Evolutionary conservation across 2,797 vertebrate species (phyloP).

Genomic region (Amniataba percoides): DNA sequence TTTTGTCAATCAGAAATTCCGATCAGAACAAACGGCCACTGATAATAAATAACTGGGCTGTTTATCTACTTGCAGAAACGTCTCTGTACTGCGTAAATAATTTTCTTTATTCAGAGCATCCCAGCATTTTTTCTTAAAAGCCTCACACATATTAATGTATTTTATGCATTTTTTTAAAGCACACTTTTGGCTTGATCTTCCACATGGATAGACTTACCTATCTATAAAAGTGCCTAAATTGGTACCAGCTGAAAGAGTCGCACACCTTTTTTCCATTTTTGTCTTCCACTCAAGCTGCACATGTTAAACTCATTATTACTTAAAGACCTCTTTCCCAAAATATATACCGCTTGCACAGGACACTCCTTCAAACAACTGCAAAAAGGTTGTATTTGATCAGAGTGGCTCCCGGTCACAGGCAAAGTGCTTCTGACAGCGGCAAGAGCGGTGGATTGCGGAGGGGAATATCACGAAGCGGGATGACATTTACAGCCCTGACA

Average conservation of each 20-base stretch:
- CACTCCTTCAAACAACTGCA: slow-evolving; percentile 68
- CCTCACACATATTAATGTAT: not conserved
- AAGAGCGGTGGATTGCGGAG: slow-evolving; percentile 33
- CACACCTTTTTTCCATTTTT: slow-evolving; percentile 49
- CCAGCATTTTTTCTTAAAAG: not conserved
- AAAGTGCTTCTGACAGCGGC: slow-evolving; percentile 73
- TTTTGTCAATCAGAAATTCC: slow-evolving; percentile 21
- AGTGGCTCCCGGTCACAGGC: slow-evolving; percentile 46
- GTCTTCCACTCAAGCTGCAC: slow-evolving; percentile 46
- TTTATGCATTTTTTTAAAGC: slow-evolving; percentile 2
- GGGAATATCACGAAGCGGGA: slow-evolving; percentile 43
- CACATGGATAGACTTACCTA: slow-evolving; percentile 38
- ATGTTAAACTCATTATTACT: slow-evolving; percentile 61
- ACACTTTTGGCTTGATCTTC: slow-evolving; percentile 8
- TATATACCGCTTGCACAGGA: slow-evolving; percentile 37
- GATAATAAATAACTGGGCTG: slow-evolving; percentile 17
- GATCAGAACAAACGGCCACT: slow-evolving; percentile 10
- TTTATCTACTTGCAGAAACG: slow-evolving; percentile 13
- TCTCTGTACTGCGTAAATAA: not conserved
- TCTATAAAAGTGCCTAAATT: slow-evolving; percentile 63
- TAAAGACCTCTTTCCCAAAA: slow-evolving; percentile 45
- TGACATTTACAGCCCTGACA: slow-evolving; percentile 66
- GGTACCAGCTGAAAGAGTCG: slow-evolving; percentile 70
- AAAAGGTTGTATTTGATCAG: slow-evolving; percentile 59
- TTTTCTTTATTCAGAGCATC: not conserved